Evolutionary conservation across 2,113 vertebrate genomes (phyloP), one percentile per base, ranked within the genome.

Genomic region (Galbula dea): DNA sequence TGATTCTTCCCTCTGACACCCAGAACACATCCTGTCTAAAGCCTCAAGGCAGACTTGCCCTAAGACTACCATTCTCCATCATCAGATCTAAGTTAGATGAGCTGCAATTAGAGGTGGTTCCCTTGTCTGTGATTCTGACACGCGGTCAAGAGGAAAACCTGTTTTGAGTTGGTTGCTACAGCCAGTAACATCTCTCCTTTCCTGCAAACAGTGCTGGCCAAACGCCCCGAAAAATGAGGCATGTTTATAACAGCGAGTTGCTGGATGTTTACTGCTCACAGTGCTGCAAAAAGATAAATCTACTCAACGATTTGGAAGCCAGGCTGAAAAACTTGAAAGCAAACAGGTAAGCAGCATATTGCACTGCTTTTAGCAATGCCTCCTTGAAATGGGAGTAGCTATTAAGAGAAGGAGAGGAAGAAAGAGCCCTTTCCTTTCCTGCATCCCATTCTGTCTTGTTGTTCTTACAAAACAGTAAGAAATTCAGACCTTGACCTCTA

Each of bases 271-370:
- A 99, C 97, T 99, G 99, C 95, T 99, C 98, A 34, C 99, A 99
- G 96, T 99, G 99, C 98, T 99, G 98, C 97, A 99, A 98, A 97
- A 99, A 99, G 96, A 98, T 99, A 98, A 99, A 99, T 95, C 98
- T 99, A 59, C 98, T 99, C 32, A 99, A 98, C 68, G 99, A 99
- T 96, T 96, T 99, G 96, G 99, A 99, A 95, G 99, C 98, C 84
- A 98, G 99, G 22, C 98, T 99, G 74, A 99, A 98, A 97, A 99
- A 98, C 97, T 98, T 99, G 69, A 99, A 99, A 97, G 97, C 98
- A 91, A 99, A 98, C 98, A 99, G 99, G 99, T 99, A 97, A 92
- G 96, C 76, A 90, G 89, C 91, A 41, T 29, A 83, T 55, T 80
- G 85, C 91, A 65, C 37, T 89, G 91, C 93, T 68, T 83, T 72